Evolutionary conservation across 2,888 invertebrate species (phyloP), one percentile per base, ranked within the genome.

Genomic region (Cephus rjabovi): DNA sequence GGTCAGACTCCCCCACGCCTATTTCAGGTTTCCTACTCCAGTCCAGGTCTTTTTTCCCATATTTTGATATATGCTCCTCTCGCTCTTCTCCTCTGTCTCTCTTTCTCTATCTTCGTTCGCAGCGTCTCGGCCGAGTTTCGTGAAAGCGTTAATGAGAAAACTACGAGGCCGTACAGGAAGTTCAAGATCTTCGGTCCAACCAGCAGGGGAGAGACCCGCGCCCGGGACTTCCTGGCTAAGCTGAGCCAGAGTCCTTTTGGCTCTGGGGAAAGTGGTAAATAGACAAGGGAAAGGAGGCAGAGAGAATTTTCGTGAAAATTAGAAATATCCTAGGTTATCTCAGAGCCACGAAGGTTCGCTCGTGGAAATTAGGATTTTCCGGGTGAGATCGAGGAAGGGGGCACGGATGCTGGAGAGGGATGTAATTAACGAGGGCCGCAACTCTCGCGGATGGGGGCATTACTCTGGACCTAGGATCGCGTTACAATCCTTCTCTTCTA

Each of bases 391-490:
- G 76, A 30, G 78, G 75, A 70, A 73, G 76, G 69, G 77, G 71
- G 70, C 0, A 23, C 4, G 70, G 71, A 71, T 1, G 69, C 30
- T 33, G 34, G 76, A 69, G 76, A 35, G 77, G 75, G 75, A 74
- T 77, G 83, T 85, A 87, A 88, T 88, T 88, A 87, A 86, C 83
- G 86, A 88, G 85, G 81, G 78, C 78, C 76, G 82, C 77, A 83
- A 83, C 82, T 80, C 77, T 83, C 81, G 81, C 79, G 77, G 82
- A 82, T 84, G 79, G 82, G 79, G 80, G 83, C 84, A 87, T 87
- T 86, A 87, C 84, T 87, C 83, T 82, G 82, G 82, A 84, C 84
- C 81, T 80, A 30, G 74, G 34, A 35, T 82, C 80, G 83, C 77
- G 80, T 86, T 81, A 80, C 81, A 35, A 12, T 34, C 74, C 34